Conservation (phyloP, 2,888 invertebrate genomes). For the Hyppa rectilinea region DNA sequence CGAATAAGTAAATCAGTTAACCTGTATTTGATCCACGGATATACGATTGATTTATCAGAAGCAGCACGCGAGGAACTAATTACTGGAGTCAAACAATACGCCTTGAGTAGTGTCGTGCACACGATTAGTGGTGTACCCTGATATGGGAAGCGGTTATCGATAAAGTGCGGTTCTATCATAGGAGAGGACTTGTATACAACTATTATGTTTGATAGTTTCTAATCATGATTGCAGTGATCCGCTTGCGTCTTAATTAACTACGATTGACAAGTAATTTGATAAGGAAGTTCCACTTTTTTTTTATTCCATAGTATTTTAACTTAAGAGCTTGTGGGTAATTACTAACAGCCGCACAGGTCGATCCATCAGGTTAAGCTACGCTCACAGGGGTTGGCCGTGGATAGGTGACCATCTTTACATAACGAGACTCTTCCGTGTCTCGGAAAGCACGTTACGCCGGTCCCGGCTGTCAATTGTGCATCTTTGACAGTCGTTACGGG, state of each 20-base stretch:
- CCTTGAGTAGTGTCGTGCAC: slow-evolving; percentile 44
- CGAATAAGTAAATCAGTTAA: too few species aligned
- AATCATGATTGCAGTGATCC: slow-evolving; percentile 1
- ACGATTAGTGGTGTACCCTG: slow-evolving; percentile 55
- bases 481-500: too few species aligned
- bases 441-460: too few species aligned
- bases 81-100: slow-evolving; percentile 66
- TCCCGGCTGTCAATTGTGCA: too few species aligned
- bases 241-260: background rate
- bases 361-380: too few species aligned
- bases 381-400: too few species aligned
- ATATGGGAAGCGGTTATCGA: slow-evolving; percentile 43
- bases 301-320: background rate
- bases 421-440: too few species aligned
- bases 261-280: too few species aligned
- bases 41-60: slow-evolving; percentile 62
- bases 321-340: too few species aligned
- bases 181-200: background rate
- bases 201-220: slow-evolving; percentile 9
- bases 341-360: too few species aligned
- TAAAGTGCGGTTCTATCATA: slow-evolving; percentile 4
- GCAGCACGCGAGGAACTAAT: slow-evolving; percentile 64
- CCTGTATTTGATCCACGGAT: slow-evolving; percentile 39
- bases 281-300: background rate
- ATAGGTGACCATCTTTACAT: too few species aligned